A percentile compares a stretch with the other conserved stretches of the same genome.
Conservation (phyloP, 2,113 vertebrate genomes). For the Rhinichthys klamathensis region DNA sequence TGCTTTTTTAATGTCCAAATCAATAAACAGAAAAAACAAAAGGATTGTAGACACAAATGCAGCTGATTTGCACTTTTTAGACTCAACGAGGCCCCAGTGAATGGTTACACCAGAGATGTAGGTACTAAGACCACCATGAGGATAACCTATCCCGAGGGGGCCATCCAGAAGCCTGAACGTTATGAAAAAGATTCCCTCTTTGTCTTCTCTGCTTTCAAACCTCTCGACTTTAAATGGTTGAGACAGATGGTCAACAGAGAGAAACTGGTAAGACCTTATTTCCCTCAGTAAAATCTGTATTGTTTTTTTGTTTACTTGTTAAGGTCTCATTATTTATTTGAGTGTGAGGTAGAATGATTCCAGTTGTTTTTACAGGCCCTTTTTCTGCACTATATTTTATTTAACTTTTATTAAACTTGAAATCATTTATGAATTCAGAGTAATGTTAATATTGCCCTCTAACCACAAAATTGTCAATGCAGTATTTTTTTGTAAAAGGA, state of each 20-base stretch:
- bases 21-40: not conserved
- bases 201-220: slow-evolving; percentile 96
- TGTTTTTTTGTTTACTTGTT: not conserved
- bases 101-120: slow-evolving; percentile 89
- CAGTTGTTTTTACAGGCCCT: not conserved
- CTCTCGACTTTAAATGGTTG: slow-evolving; percentile 97
- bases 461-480: not conserved
- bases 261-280: slow-evolving; percentile 86
- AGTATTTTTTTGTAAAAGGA: not conserved
- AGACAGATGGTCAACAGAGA: slow-evolving; percentile 95
- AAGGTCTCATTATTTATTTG: not conserved
- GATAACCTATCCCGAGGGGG: slow-evolving; percentile 97
- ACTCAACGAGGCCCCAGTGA: slow-evolving; percentile 93
- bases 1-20: not conserved
- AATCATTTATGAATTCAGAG: not conserved
- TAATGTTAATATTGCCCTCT: not conserved
- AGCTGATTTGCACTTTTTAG: slow-evolving; percentile 65
- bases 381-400: not conserved
- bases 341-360: not conserved
- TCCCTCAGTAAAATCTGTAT: not conserved
- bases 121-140: slow-evolving; percentile 95
- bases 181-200: slow-evolving; percentile 96
- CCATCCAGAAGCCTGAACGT: slow-evolving; percentile 89
- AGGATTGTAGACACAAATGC: not conserved
- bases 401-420: not conserved